phyloP scores from a whole-genome alignment of 1,140 invertebrate genomes.

The Drosophila micromelanica region DNA sequence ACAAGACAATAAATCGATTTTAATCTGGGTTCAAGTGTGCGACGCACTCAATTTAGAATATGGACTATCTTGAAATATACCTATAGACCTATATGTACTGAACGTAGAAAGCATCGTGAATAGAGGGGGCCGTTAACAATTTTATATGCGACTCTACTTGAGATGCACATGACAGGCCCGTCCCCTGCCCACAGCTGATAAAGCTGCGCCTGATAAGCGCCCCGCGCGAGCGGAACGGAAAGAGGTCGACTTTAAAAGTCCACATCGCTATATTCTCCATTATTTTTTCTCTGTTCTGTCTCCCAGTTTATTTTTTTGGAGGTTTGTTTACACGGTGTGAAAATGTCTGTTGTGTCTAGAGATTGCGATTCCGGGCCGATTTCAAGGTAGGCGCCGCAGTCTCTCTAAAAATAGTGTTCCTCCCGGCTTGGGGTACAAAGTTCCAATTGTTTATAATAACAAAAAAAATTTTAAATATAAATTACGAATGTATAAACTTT shows the following conservation, averaged over 20 bases:
- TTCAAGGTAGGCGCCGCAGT: slow-evolving; percentile 33
- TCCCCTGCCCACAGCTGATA: slow-evolving; percentile 28
- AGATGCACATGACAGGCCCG: slow-evolving; percentile 21
- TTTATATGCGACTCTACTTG: slow-evolving; percentile 34
- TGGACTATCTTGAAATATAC: slow-evolving; percentile 15
- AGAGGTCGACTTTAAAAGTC: slow-evolving; percentile 30
- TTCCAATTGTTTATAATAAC: slow-evolving; percentile 20
- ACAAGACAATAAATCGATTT: slow-evolving; percentile 51
- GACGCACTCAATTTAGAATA: slow-evolving; percentile 49
- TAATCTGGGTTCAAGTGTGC: slow-evolving; percentile 48
- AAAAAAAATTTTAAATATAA: slow-evolving; percentile 7
- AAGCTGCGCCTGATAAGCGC: slow-evolving; percentile 63
- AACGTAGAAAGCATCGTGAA: background rate
- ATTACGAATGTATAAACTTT: slow-evolving; percentile 19
- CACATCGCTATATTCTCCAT: slow-evolving; percentile 4
- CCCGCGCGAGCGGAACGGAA: slow-evolving; percentile 20
- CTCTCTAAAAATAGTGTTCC: slow-evolving; percentile 31
- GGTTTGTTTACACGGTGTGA: slow-evolving; percentile 71
- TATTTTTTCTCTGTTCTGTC: slow-evolving; percentile 14
- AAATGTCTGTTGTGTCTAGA: slow-evolving; percentile 21
- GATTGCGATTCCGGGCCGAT: slow-evolving; percentile 43
- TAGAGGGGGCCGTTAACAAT: slow-evolving; percentile 5
- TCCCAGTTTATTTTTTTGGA: slow-evolving; percentile 47
- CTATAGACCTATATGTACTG: background rate
- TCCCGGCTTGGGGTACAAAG: slow-evolving; percentile 14